A percentile compares a stretch with the other conserved stretches of the same genome.
Conservation (phyloP, 2,113 vertebrate species). For the Orycteropus afer region DNA sequence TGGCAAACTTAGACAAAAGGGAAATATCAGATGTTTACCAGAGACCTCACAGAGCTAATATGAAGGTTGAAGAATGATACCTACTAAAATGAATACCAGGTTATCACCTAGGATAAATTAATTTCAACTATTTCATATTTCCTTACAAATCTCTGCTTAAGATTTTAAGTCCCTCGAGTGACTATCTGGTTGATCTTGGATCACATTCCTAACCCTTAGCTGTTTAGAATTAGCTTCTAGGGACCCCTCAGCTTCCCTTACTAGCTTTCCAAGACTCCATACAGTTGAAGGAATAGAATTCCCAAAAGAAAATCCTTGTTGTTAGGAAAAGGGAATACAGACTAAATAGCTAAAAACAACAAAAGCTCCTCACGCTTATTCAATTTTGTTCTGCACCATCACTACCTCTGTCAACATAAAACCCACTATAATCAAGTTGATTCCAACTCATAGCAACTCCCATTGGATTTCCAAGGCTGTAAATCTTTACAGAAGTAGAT, state of each 20-base stretch:
- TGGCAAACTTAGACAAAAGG: neutral
- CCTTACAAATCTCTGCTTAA: slow-evolving; percentile 5
- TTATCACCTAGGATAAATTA: slow-evolving; percentile 6
- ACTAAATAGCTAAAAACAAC: neutral
- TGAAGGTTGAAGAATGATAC: neutral
- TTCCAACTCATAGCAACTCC: too few relatives aligned
- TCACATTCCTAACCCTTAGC: neutral
- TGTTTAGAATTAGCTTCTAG: neutral
- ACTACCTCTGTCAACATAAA: neutral
- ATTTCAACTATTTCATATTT: slow-evolving; percentile 19
- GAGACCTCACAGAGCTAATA: neutral
- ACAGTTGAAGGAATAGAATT: neutral
- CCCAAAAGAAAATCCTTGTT: neutral
- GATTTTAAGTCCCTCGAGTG: neutral
- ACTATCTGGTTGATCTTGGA: neutral
- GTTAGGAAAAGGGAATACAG: neutral
- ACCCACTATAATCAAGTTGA: too few relatives aligned
- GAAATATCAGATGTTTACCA: neutral
- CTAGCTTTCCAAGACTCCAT: slow-evolving; percentile 10
- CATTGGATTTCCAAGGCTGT: too few relatives aligned
- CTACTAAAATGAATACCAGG: neutral
- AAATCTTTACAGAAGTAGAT: too few relatives aligned
- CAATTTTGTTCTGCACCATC: neutral
- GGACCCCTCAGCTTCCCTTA: neutral
- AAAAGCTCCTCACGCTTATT: neutral